phyloP scores from a whole-genome alignment of 1,140 invertebrate species.

The Dryas iulia region DNA sequence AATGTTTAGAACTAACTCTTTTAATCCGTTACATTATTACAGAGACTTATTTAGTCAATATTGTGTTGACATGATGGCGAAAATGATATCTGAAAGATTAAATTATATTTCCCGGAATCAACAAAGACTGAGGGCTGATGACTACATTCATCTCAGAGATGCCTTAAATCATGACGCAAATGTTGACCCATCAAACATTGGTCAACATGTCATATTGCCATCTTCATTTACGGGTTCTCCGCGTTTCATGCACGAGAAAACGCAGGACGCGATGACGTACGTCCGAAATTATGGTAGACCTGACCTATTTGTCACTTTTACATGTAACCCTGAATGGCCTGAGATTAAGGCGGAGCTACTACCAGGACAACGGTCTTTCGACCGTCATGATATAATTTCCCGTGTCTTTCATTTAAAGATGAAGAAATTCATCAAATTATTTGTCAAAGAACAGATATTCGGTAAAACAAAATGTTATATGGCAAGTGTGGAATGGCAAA shows the following conservation, averaged over 20 bases:
- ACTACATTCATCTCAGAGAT: no score
- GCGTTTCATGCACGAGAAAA: not conserved
- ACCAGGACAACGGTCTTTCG: constrained; percentile 25
- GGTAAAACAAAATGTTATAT: constrained; percentile 21
- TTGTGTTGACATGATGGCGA: constrained; percentile 21
- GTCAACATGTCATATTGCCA: constrained; percentile 25
- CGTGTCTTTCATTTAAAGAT: constrained; percentile 76
- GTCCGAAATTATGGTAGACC: not conserved
- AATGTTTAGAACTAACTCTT: constrained; percentile 38
- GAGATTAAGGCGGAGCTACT: no score
- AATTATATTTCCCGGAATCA: constrained; percentile 26
- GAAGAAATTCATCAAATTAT: constrained; percentile 50
- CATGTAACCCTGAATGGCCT: no score
- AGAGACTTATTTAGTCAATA: constrained; percentile 34
- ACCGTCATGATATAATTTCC: constrained; percentile 71
- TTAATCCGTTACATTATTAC: constrained; percentile 42
- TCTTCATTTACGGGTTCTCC: constrained; percentile 8
- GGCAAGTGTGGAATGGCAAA: constrained; percentile 54
- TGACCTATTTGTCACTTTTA: no score
- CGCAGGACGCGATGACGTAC: no score
- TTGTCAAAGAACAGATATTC: constrained; percentile 33
- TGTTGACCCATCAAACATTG: constrained; percentile 32
- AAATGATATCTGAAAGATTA: constrained; percentile 35
- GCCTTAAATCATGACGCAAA: no score
- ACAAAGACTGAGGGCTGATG: no score